Conservation (phyloP, 2,888 invertebrate species). For the Oscheius onirici region DNA sequence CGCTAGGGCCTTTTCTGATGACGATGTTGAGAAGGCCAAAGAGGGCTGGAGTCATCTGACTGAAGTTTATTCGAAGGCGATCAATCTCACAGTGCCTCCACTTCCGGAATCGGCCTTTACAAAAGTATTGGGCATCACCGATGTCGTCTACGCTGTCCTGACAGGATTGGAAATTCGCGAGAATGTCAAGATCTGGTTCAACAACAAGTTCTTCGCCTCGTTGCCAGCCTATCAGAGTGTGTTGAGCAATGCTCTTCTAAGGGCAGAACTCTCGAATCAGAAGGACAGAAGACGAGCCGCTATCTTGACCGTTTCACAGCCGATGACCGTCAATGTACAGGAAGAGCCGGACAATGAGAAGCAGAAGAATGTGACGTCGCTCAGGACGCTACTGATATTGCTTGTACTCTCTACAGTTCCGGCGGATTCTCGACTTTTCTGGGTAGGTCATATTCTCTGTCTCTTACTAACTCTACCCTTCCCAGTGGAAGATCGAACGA, state of each 20-base stretch:
- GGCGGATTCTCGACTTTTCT: too few species aligned
- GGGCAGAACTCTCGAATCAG: conserved; percentile 60
- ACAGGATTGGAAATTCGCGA: conserved; percentile 52
- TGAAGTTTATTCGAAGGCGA: too few species aligned
- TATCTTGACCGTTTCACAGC: too few species aligned
- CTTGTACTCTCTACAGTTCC: conserved; percentile 80
- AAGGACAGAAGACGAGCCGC: too few species aligned
- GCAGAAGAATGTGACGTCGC: too few species aligned
- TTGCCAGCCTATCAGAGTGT: conserved; percentile 79
- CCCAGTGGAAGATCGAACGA: conserved; percentile 78
- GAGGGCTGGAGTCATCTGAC: too few species aligned
- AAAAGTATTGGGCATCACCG: conserved; percentile 32
- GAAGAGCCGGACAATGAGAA: too few species aligned
- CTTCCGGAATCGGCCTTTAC: conserved; percentile 30
- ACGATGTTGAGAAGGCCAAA: too few species aligned
- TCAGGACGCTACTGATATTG: conserved; percentile 74
- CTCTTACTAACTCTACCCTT: conserved; percentile 82
- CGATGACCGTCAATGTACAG: too few species aligned
- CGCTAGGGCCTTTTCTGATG: conserved; percentile 38
- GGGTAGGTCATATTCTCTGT: too few species aligned
- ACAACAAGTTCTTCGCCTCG: conserved; percentile 88
- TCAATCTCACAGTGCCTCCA: too few species aligned
- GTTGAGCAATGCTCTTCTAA: conserved; percentile 72
- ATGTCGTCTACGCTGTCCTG: conserved; percentile 47
- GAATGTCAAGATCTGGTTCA: conserved; percentile 80